phyloP scores from a whole-genome alignment of 2,797 vertebrate genomes.

The Sarcophilus harrisii region DNA sequence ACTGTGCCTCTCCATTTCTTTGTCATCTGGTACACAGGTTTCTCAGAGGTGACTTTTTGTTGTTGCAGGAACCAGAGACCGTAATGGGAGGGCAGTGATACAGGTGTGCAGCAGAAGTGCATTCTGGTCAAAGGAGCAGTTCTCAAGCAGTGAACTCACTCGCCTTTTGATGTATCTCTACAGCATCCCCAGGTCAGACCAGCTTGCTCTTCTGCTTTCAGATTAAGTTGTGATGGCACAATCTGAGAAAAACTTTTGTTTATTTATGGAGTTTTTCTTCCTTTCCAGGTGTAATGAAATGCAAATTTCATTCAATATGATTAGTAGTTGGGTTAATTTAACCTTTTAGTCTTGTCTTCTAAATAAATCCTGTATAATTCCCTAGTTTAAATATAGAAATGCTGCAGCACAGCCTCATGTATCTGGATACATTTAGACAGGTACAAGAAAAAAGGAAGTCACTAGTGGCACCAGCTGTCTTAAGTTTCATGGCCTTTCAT shows the following conservation, averaged over 20 bases:
- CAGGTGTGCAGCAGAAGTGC: slow-evolving; percentile 87
- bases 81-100: slow-evolving; percentile 87
- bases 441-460: neutral
- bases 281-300: neutral
- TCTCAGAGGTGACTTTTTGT: neutral
- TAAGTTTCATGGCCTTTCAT: neutral
- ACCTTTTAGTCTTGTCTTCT: neutral
- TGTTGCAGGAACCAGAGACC: slow-evolving; percentile 89
- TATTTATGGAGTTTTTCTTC: neutral
- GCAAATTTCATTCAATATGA: neutral
- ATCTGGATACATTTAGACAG: neutral
- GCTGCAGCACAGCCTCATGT: neutral
- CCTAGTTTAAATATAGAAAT: neutral
- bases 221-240: neutral
- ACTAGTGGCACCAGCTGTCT: neutral
- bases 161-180: slow-evolving; percentile 88
- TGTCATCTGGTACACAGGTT: neutral
- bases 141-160: slow-evolving; percentile 84
- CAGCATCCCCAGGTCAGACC: slow-evolving; percentile 88
- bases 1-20: neutral
- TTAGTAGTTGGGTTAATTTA: neutral
- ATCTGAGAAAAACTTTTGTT: neutral
- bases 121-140: slow-evolving; percentile 86
- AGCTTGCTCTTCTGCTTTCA: neutral
- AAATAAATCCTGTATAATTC: neutral